Evolutionary conservation across 2,113 vertebrate genomes (phyloP).

Genomic region (Pseudopipra pipra): DNA sequence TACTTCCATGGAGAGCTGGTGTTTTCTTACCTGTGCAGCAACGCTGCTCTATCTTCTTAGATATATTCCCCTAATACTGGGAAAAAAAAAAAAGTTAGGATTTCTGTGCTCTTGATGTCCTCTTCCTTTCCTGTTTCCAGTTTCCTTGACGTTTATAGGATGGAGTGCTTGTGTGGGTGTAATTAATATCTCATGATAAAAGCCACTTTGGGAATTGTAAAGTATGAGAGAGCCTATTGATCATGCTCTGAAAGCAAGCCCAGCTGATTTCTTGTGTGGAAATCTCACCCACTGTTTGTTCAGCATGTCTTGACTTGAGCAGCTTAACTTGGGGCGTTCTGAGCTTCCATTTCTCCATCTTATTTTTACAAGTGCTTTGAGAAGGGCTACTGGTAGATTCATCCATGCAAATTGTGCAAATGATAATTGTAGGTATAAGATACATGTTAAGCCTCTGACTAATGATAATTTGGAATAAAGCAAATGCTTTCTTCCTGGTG

Average conservation of each 20-base stretch:
- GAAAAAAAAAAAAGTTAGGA: not conserved
- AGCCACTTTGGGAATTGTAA: not conserved
- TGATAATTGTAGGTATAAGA: slow-evolving; percentile 27
- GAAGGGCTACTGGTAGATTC: not conserved
- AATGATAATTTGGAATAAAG: not conserved
- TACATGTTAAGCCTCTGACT: not conserved
- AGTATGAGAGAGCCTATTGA: not conserved
- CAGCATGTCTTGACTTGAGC: not conserved
- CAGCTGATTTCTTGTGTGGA: not conserved
- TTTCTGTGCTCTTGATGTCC: not conserved
- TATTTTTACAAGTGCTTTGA: slow-evolving; percentile 18
- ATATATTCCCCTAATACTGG: not conserved
- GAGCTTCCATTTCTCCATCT: not conserved
- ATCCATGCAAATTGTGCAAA: not conserved
- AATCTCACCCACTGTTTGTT: not conserved
- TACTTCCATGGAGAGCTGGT: not conserved
- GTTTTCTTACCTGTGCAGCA: not conserved
- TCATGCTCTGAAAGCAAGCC: not conserved
- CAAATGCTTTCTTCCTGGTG: not conserved
- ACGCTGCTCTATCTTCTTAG: not conserved
- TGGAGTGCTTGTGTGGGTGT: not conserved
- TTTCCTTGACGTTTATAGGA: not conserved
- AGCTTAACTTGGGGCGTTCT: not conserved
- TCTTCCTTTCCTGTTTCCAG: not conserved
- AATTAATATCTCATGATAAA: not conserved